Conservation (phyloP, 1,140 invertebrate species). For the Diprion similis region DNA sequence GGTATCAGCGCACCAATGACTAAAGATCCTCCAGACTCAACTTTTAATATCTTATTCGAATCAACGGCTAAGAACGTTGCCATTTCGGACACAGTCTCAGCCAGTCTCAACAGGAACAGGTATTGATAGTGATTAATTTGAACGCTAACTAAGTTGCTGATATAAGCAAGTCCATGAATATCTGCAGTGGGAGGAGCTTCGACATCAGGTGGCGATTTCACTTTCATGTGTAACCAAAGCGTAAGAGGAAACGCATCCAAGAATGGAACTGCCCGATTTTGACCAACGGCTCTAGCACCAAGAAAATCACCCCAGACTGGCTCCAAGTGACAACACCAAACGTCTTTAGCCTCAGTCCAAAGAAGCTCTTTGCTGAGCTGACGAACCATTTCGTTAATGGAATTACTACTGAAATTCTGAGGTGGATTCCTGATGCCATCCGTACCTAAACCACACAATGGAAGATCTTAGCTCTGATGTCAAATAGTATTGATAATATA, state of each 20-base stretch:
- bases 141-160: constrained; percentile 80
- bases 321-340: constrained; percentile 89
- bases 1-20: constrained; percentile 80
- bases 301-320: constrained; percentile 93
- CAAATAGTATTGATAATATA: constrained; percentile 40
- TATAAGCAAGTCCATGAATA: constrained; percentile 74
- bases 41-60: constrained; percentile 72
- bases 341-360: constrained; percentile 82
- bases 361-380: constrained; percentile 71
- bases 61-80: constrained; percentile 82
- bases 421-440: constrained; percentile 61
- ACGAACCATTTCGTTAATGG: constrained; percentile 57
- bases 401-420: constrained; percentile 51
- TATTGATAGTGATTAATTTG: constrained; percentile 94
- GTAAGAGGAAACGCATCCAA: constrained; percentile 90
- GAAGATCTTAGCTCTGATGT: constrained; percentile 40
- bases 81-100: constrained; percentile 83
- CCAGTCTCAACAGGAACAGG: constrained; percentile 83
- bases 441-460: constrained; percentile 52
- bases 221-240: constrained; percentile 72
- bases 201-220: constrained; percentile 53
- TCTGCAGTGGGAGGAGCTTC: constrained; percentile 59
- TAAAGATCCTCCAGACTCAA: constrained; percentile 66
- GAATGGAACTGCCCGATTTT: constrained; percentile 81
- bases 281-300: constrained; percentile 76